Base-by-base conservation (phyloP, 2,888 invertebrate genomes). In the Luperina nickerlii region DNA sequence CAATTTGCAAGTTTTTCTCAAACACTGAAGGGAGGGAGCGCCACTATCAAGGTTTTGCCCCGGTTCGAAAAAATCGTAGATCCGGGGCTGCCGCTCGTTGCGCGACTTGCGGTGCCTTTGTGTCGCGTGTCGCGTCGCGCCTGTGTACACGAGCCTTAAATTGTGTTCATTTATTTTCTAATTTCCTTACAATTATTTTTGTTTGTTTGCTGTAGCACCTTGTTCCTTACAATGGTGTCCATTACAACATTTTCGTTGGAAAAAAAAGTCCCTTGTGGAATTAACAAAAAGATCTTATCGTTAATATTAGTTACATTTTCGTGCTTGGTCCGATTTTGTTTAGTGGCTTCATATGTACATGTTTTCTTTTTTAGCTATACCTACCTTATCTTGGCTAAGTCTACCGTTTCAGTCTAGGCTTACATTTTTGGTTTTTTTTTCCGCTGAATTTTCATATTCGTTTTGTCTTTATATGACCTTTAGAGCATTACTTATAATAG, bases 261-360 rank as follows among this genome's bases (percentile, higher is more conserved):
- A 57, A 13, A 13, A 51, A 38, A 63, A 45, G 69, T 45, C 66
- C 45, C 27, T 63, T n/a, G 51, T 73, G n/a, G 57, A 57, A 73
- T 76, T 57, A 76, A 70, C 76, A 83, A 77, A 69, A 65, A 74
- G 45, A 65, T 83, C n/a, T 57, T 72, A 72, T 69, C 57, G 24
- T 82, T 82, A 69, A 57, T 86, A 72, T 82, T 20, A 48, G 67
- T 65, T n/a, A 74, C n/a, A 65, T 75, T 83, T 62, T 72, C 74
- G 65, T 54, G 42, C 45, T 66, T 20, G 20, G 13, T 42, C 38
- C 66, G 71, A 83, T 82, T 86, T 65, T 8, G 45, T 74, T 74
- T 24, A 65, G 24, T 24, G 4, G 54, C 20, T 60, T 81, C 18
- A 38, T 72, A n/a, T n/a, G n/a, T n/a, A 38, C 7, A 69, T 48